These are phyloP conservation scores for Gallinago paraguaiae DNA, from an alignment of 2,113 vertebrate genomes.

Conservation along the genomic window DNA sequence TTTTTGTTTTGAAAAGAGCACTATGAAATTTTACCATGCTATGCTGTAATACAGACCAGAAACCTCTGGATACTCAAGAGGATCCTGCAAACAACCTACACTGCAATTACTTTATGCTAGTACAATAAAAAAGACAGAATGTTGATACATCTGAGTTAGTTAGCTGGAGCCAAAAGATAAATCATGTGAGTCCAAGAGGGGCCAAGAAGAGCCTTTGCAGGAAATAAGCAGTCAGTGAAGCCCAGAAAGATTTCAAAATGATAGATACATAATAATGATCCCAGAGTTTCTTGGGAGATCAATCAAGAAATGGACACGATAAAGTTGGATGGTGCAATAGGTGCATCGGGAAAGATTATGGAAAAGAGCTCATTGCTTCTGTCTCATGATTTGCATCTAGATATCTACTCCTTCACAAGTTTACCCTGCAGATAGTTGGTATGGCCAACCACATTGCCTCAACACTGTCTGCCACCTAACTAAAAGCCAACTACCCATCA, in stretches of 20 bases:
- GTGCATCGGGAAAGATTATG: neutral
- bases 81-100: neutral
- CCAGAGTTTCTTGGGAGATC: neutral
- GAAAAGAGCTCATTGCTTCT: neutral
- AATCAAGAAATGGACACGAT: neutral
- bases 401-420: neutral
- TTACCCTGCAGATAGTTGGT: neutral
- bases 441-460: neutral
- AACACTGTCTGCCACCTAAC: neutral
- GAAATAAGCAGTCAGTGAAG: neutral
- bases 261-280: neutral
- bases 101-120: slow-evolving; percentile 2
- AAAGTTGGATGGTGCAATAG: neutral
- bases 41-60: neutral
- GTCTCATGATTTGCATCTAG: neutral
- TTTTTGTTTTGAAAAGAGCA: neutral
- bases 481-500: neutral
- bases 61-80: neutral
- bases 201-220: neutral
- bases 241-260: neutral
- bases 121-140: neutral
- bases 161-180: slow-evolving; percentile 13
- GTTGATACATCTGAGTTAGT: slow-evolving; percentile 32
- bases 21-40: neutral
- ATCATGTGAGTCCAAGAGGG: neutral